phyloP scores from a whole-genome alignment of 1,140 invertebrate species.

The Homarus americanus region DNA sequence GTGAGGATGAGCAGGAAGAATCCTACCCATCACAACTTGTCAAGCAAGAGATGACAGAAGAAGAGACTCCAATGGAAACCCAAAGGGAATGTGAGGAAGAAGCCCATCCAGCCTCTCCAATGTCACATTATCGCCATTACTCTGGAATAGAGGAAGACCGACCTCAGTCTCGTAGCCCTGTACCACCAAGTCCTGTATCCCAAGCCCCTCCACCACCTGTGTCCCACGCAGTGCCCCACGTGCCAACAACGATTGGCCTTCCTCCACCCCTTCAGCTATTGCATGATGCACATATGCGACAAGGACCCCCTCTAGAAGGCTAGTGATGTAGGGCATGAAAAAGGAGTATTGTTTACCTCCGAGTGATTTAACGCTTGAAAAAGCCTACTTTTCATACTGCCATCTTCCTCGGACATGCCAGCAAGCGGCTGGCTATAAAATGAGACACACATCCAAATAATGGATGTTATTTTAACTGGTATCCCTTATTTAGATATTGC shows the following conservation, averaged over 20 bases:
- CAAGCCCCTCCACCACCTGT: constrained; percentile 57
- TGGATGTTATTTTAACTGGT: constrained; percentile 28
- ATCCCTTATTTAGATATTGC: constrained; percentile 42
- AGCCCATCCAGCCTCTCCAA: constrained; percentile 47
- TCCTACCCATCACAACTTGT: constrained; percentile 63
- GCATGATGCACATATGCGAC: constrained; percentile 73
- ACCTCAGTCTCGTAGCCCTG: constrained; percentile 57
- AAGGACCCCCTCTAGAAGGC: constrained; percentile 73
- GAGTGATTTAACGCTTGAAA: constrained; percentile 27
- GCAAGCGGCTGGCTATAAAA: constrained; percentile 38
- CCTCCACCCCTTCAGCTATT: constrained; percentile 73
- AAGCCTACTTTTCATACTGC: constrained; percentile 49
- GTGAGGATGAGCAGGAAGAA: constrained; percentile 63
- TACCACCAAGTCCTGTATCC: constrained; percentile 66
- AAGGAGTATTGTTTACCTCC: constrained; percentile 27
- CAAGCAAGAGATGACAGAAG: constrained; percentile 71
- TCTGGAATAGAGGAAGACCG: constrained; percentile 60
- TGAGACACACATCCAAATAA: constrained; percentile 20
- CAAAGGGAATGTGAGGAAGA: constrained; percentile 58
- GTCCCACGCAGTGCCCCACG: constrained; percentile 56
- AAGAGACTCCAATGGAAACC: constrained; percentile 66
- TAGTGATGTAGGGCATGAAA: constrained; percentile 51
- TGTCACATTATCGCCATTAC: constrained; percentile 64
- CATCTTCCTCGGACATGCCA: constrained; percentile 46
- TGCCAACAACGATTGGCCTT: constrained; percentile 58